Conservation (phyloP, 2,113 vertebrate genomes). For the Struthio camelus region DNA sequence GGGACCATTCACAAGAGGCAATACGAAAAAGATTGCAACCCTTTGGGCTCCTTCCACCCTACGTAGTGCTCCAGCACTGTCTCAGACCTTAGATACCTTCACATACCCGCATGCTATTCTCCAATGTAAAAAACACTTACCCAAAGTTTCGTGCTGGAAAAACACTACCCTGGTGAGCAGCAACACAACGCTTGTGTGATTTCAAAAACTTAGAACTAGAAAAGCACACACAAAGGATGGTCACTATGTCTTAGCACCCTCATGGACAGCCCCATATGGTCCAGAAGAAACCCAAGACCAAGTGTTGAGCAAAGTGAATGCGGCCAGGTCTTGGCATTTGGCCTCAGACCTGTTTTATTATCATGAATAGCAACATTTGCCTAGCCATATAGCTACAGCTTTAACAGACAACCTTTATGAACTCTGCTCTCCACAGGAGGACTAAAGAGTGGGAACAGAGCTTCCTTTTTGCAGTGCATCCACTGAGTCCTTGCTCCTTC, state of each 20-base stretch:
- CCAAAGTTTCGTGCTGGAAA: neutral
- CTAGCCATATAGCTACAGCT: neutral
- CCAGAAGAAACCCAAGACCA: neutral
- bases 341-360: neutral
- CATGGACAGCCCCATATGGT: neutral
- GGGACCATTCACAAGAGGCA: neutral
- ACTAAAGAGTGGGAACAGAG: neutral
- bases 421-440: neutral
- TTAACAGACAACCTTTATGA: neutral
- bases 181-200: neutral
- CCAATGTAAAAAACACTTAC: neutral
- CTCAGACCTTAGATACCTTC: neutral
- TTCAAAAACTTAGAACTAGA: neutral
- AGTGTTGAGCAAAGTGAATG: neutral
- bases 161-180: neutral
- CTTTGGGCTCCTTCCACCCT: neutral
- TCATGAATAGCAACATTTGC: neutral
- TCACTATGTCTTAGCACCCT: neutral
- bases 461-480: neutral
- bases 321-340: neutral
- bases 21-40: fast-evolving
- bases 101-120: neutral
- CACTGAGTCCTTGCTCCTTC: neutral
- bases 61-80: fast-evolving
- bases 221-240: neutral